These are phyloP conservation scores for Taurulus bubalis DNA, from an alignment of 2,113 vertebrate species.

Conservation along the genomic window DNA sequence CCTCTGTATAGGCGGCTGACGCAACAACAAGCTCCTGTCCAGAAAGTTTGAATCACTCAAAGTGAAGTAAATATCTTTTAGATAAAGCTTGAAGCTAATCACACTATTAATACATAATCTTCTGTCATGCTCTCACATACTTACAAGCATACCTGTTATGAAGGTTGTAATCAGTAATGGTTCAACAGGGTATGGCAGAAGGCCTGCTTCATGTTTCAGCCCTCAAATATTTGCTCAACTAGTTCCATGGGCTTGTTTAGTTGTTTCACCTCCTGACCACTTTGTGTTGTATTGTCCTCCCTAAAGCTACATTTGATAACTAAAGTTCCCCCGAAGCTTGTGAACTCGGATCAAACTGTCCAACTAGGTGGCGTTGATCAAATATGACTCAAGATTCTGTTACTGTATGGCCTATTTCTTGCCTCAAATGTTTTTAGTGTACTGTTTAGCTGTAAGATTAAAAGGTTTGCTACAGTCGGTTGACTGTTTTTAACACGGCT, in stretches of 20 bases:
- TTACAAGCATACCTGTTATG: background rate
- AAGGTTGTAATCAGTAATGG: background rate
- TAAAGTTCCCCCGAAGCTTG: background rate
- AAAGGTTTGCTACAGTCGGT: background rate
- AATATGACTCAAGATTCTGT: background rate
- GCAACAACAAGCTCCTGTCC: background rate
- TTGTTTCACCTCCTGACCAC: conserved; percentile 2
- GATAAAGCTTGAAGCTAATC: background rate
- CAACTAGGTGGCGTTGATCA: background rate
- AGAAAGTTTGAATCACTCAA: background rate
- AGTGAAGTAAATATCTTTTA: background rate
- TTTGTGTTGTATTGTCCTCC: background rate
- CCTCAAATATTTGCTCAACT: conserved; percentile 24
- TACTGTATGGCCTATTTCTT: background rate
- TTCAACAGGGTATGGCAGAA: background rate
- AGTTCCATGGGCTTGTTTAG: background rate
- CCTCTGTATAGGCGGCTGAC: conserved; percentile 4
- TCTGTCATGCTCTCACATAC: background rate
- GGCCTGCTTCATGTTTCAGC: conserved; percentile 9
- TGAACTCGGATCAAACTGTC: background rate
- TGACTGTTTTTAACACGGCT: too few species aligned
- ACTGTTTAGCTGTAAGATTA: background rate
- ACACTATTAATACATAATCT: background rate
- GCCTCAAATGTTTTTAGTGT: background rate
- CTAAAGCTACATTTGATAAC: background rate